phyloP scores from a whole-genome alignment of 2,888 invertebrate species.

The Parapristionchus giblindavisi region DNA sequence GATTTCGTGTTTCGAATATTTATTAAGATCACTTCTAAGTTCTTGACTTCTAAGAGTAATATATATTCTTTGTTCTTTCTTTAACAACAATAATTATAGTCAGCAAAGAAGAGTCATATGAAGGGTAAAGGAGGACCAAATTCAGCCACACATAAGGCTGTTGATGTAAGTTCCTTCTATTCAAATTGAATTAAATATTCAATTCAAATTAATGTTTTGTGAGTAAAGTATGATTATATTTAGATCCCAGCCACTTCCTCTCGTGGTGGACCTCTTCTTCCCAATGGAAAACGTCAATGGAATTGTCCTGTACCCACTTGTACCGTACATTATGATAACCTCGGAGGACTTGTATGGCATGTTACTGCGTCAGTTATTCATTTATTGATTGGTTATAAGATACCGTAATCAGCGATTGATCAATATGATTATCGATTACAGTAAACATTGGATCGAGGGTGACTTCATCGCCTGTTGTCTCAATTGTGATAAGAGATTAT shows the following conservation, averaged over 20 bases:
- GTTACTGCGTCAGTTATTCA: slow-evolving; percentile 15
- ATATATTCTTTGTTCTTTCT: too few species aligned
- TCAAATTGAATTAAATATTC: too few species aligned
- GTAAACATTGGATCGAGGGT: slow-evolving; percentile 29
- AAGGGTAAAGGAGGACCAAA: too few species aligned
- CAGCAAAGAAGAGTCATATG: too few species aligned
- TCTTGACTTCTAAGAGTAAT: too few species aligned
- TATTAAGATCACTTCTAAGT: too few species aligned
- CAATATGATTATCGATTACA: not conserved
- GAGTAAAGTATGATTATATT: too few species aligned
- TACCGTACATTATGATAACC: slow-evolving; percentile 22
- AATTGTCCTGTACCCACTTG: slow-evolving; percentile 24
- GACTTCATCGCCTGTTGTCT: slow-evolving; percentile 32
- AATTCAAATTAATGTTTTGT: too few species aligned
- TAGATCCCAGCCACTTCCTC: not conserved
- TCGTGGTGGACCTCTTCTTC: slow-evolving; percentile 16
- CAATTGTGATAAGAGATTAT: slow-evolving; percentile 25
- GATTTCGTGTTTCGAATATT: too few species aligned
- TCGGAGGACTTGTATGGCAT: slow-evolving; percentile 26
- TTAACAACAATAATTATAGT: too few species aligned
- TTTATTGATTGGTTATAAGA: not conserved
- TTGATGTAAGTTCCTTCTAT: too few species aligned
- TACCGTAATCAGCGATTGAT: not conserved
- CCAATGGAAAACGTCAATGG: slow-evolving; percentile 24
- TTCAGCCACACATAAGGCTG: too few species aligned